Evolutionary conservation across 2,888 invertebrate species (phyloP), one percentile per base, ranked within the genome.

Genomic region (Latrodectus hesperus): DNA sequence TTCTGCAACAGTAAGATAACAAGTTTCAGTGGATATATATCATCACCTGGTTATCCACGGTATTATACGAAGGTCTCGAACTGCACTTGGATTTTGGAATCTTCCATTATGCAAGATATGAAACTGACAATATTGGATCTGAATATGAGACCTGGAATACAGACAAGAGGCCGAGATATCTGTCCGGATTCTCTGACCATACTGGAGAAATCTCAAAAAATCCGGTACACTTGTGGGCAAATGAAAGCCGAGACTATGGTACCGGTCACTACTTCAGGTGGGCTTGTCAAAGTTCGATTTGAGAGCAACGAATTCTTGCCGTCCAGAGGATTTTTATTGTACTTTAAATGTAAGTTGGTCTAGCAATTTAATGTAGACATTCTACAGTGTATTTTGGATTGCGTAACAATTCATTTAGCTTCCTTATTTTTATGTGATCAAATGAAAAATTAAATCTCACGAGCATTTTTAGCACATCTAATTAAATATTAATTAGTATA

Each of bases 21-120:
- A 1, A 92, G 93, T 0, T 93, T 93, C 86, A 94, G 95, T 91
- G 95, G 95, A 3, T 95, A 95, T 92, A 94, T 95, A 90, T 93
- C 94, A 60, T 95, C 94, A 89, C 96, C 96, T 0, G 96, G 96
- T 10, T 96, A 96, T 92, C 96, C 96, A 0, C 94, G 95, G 90
- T 95, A 94, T 92, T 96, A 96, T 91, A 93, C 95, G 16, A 95
- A 95, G 0, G 94, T 94, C 65, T 92, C 91, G 91, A 92, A 94
- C 90, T 96, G 96, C 91, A 93, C 94, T 65, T 96, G 96, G 96
- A 93, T 93, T 88, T 93, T 96, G 82, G 92, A 92, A 71, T 94
- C 94, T 1, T 93, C 94, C 72, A 93, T 93, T 0, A 94, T 94
- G 85, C 95, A 95, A 91, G 93, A 93, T 90, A 94, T 96, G 81